These are phyloP conservation scores for Drosophila conformis DNA, from an alignment of 2,888 invertebrate species.

Conservation along the genomic window DNA sequence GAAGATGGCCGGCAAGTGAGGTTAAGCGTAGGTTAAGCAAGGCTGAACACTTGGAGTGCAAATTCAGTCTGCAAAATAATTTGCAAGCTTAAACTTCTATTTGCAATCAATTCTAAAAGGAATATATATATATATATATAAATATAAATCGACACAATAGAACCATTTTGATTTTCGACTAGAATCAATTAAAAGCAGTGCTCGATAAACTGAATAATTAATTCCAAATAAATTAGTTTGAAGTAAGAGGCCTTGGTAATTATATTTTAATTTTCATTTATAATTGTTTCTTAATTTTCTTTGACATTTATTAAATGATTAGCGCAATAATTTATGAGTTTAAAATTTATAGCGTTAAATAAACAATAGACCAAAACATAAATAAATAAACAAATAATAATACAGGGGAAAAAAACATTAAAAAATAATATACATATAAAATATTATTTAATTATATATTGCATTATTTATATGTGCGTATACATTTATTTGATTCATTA, in stretches of 20 bases:
- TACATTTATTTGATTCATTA: not conserved
- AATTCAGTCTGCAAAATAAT: not conserved
- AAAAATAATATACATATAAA: no score
- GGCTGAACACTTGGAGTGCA: not conserved
- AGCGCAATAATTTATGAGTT: not conserved
- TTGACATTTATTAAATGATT: not conserved
- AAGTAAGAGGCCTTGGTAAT: not conserved
- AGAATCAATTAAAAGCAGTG: not conserved
- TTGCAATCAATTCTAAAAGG: not conserved
- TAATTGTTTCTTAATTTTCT: not conserved
- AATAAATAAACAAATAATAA: not conserved
- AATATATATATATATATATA: not conserved
- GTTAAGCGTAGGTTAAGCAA: not conserved
- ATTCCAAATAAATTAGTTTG: not conserved
- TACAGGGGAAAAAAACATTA: not conserved
- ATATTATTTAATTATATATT: no score
- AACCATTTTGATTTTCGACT: not conserved
- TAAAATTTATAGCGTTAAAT: not conserved
- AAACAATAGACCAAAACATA: not conserved
- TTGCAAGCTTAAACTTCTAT: not conserved
- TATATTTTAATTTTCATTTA: not conserved
- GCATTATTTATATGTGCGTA: not conserved
- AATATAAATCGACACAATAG: not conserved
- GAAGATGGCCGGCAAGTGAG: slow-evolving; percentile 4
- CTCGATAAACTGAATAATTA: not conserved